Evolutionary conservation across 1,140 invertebrate genomes (phyloP), one percentile per base, ranked within the genome.

Genomic region (Trachelipus rathkii): DNA sequence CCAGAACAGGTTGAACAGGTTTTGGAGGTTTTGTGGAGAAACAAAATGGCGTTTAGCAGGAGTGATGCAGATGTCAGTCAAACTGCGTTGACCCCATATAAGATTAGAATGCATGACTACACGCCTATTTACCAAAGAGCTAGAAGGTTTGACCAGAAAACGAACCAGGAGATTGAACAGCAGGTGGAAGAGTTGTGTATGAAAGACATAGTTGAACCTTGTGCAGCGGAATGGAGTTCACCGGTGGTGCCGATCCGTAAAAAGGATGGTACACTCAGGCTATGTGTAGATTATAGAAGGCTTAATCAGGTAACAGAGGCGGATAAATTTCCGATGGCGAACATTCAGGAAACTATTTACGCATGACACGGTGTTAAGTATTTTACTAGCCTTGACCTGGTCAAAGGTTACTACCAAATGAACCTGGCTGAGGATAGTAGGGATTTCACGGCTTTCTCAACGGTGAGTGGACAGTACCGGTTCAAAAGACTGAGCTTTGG

Each of bases 111-210:
- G 11, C 13, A 23, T 71, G 69, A 71, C 13, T 15, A 71, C 13
- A 71, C 69, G 3, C 69, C 69, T 4, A 71, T 71, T 71, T 71
- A n/a, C 43, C 69, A 71, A 21, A 3, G 69, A 15, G 23, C 69
- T 10, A 71, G 69, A 21, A 23, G 69, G 11, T 71, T 71, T 71
- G 23, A 23, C 8, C 69, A 71, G 8, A 23, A 23, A 4, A 43
- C 43, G 43, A 23, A 23, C 4, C 3, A 71, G 23, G 69, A 71
- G 21, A 71, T 71, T 15, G 69, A 71, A 43, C 13, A 43, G 11
- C 69, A 71, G 21, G 23, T 23, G 0, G 10, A 3, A 8, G 69
- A 71, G 43, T 43, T 71, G 4, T 24, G 43, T 21, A 5, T 23
- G 5, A 24, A 8, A 8, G 69, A 71, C 10, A 71, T 71, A 15